Evolutionary conservation across 2,888 invertebrate species (phyloP).

Genomic region (Polyommatus icarus): DNA sequence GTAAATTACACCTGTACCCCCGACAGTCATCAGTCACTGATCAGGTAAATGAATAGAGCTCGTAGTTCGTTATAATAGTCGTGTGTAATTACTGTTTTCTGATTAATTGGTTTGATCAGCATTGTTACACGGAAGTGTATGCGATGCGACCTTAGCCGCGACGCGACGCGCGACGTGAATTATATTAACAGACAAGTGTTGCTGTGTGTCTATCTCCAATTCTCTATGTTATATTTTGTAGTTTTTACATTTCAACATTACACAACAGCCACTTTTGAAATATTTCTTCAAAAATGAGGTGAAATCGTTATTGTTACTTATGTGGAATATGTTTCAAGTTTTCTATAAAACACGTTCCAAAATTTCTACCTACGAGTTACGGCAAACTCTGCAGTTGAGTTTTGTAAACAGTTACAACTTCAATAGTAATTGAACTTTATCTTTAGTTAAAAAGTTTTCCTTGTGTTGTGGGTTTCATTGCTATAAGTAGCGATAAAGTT

Average conservation of each 20-base stretch:
- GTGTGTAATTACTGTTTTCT: constrained; percentile 13
- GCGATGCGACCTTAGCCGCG: constrained; percentile 18
- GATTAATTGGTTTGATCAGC: not conserved
- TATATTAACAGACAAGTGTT: not conserved
- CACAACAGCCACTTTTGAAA: not conserved
- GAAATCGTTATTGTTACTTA: not conserved
- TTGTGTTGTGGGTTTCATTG: too few relatives aligned
- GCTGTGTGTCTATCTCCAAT: not conserved
- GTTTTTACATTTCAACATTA: not conserved
- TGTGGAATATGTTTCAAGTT: not conserved
- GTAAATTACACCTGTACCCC: not conserved
- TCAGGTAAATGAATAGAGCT: not conserved
- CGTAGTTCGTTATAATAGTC: not conserved
- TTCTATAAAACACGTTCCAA: not conserved
- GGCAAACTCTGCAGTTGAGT: not conserved
- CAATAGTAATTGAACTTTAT: too few relatives aligned
- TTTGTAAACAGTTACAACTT: too few relatives aligned
- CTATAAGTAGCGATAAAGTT: too few relatives aligned
- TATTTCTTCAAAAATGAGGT: not conserved
- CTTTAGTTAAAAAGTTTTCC: not conserved
- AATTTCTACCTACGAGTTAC: not conserved
- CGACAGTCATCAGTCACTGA: not conserved
- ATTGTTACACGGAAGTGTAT: constrained; percentile 28
- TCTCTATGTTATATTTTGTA: constrained; percentile 5
- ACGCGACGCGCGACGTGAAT: not conserved